Evolutionary conservation across 2,113 vertebrate genomes (phyloP), one percentile per base, ranked within the genome.

Genomic region (Quiscalus mexicanus): DNA sequence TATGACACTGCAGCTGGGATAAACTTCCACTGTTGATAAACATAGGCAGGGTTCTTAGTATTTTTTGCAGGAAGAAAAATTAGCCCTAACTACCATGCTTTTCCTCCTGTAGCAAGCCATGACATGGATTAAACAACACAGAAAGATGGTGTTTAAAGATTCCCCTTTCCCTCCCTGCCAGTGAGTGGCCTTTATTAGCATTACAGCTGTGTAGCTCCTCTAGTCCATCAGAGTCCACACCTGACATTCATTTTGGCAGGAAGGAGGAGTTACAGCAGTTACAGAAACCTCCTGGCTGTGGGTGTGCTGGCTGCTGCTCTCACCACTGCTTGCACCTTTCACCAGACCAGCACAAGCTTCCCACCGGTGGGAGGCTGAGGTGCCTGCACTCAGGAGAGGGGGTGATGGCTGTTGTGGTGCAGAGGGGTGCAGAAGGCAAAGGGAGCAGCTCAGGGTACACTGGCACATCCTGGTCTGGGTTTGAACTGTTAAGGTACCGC

Each of bases 281-380:
- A 37, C 37, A 37, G 69, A 68, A 89, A 15, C 6, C 24, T 39
- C 21, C 37, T n/a, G n/a, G n/a, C n/a, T 30, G 15, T 23, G 22
- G 14, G 0, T 31, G 28, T 41, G 41, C 37, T 93, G 59, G 17
- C 25, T 70, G 45, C 59, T 74, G 50, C 31, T 69, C 37, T 73
- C 9, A 5, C 42, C 3, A 0, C 10, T 55, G 44, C 63, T 35
- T 62, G 60, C 42, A 19, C n/a, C 15, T 69, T 69, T n/a, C 70
- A 49, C 15, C n/a, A 24, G 33, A 45, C 11, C 44, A 67, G 50
- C 10, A 4, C 31, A 41, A 84, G 23, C 11, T 63, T 42, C 39
- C 65, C 47, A 7, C 0, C 1, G 15, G 5, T 27, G 47, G 33
- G 35, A 82, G 21, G 28, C n/a, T 0, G 2, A 74, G 44, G 8